These are phyloP conservation scores for Aurelia aurita DNA, from an alignment of 30 jellyfish, hydroid and myxozoan genomes.

Conservation along the genomic window DNA sequence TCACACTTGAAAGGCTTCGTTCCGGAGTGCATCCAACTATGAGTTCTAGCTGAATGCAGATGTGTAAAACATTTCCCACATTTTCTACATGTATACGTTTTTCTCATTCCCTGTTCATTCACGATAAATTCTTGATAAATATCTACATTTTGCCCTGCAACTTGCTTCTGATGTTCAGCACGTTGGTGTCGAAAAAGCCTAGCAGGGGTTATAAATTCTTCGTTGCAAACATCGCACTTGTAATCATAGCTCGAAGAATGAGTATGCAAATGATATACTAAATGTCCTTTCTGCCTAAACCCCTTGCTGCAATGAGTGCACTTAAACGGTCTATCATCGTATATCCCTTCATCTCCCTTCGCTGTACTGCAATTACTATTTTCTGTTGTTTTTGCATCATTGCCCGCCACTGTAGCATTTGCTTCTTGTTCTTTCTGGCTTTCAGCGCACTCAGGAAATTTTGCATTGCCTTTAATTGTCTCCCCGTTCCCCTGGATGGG, in stretches of 20 bases:
- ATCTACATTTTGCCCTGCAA: constrained; percentile 7
- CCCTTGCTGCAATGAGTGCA: constrained; percentile 24
- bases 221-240: constrained; percentile 22
- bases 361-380: no score
- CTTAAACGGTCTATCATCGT: constrained; percentile 21
- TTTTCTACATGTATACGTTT: constrained; percentile 1
- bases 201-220: constrained; percentile 19
- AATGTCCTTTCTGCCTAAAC: constrained; percentile 19
- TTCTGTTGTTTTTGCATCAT: no score
- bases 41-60: constrained; percentile 20
- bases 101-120: background rate
- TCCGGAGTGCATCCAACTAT: constrained; percentile 39
- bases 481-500: no score
- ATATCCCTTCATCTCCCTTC: no score
- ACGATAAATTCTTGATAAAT: background rate
- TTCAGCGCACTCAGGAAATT: no score
- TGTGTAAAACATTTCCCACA: constrained; percentile 10
- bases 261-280: constrained; percentile 18
- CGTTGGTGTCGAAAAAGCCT: constrained; percentile 28
- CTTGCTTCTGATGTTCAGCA: background rate
- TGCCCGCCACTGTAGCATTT: no score
- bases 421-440: no score
- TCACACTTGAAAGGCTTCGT: constrained; percentile 19
- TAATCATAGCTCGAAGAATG: constrained; percentile 11
- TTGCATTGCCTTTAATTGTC: no score